Base-by-base conservation (phyloP, 2,113 vertebrate species). In the Loxodonta africana region DNA sequence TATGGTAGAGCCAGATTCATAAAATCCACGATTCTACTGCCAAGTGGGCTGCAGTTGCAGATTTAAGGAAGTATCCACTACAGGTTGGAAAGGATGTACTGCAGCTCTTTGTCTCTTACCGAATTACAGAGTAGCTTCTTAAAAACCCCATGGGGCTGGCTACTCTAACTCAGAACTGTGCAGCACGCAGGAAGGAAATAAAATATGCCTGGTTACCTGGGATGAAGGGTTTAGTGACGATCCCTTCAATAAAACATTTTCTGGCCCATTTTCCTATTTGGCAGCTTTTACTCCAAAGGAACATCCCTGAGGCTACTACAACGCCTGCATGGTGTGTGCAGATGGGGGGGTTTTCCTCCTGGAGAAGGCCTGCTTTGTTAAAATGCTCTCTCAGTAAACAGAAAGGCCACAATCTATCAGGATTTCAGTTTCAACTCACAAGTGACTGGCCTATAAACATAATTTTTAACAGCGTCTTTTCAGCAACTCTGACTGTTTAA, bases 401-500 rank as follows among this genome's bases (percentile, higher is more conserved):
- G 94, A 98, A 98, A 97, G 96, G 97, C 67, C 92, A 96, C 86
- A 80, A 48, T 94, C 97, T 95, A 94, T 97, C 90, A 97, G 94
- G 62, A 88, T 97, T 98, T 98, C 94, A 95, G 89, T 97, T 97
- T 95, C 92, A 93, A 73, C 69, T 53, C 96, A 90, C 83, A 97
- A 98, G 93, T 81, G 95, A 97, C 96, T 98, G 98, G 95, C 96
- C 98, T 98, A 98, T 94, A 98, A 98, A 98, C 97, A 98, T 98
- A 97, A 98, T 97, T 98, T 97, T 98, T 97, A 98, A 98, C 98
- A 98, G 98, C 98, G 98, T 98, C 97, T 98, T 97, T 98, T 98
- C 98, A 99, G 99, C 98, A 98, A 98, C 98, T 98, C 95, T 97
- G 98, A 98, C 97, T 98, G 95, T 99, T 98, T 99, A 99, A 99